Base-by-base conservation (phyloP, 2,113 vertebrate genomes). In the Syngnathus typhle region DNA sequence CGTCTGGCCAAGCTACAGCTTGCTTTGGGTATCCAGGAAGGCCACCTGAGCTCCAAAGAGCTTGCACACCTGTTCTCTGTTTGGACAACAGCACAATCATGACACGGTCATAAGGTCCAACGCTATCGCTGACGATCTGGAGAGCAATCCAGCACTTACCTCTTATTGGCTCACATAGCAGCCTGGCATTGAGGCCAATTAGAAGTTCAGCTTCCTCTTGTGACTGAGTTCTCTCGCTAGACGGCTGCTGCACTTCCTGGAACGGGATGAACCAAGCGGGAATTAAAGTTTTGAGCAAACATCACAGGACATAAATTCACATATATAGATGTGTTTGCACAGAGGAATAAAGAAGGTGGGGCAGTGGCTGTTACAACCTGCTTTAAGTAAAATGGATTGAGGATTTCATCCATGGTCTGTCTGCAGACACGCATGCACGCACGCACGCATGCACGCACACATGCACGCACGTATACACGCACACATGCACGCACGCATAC, bases 91-190 rank as follows among this genome's bases (percentile, higher is more conserved):
- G 70, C 0, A 12, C 70, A 79, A 75, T 84, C 56, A 60, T 62
- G 51, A 59, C 70, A 41, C 54, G 69, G 72, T 77, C 82, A 80
- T 27, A 23, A 70, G 43, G 87, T 72, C 83, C 85, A 85, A 84
- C 74, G 69, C 78, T 88, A 85, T 89, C 86, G 63, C 71, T 41
- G 71, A 47, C 7, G 46, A 87, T 88, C 87, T 77, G 73, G 38
- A 76, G 72, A 61, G 77, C 81, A 80, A 83, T 81, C 60, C 64
- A 46, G 55, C 43, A 65, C 85, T 87, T 89, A 90, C 88, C 86
- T 71, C 69, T 83, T 85, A 87, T 87, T 88, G 82, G 79, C 82
- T 80, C 82, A 80, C 82, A 85, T 83, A 84, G 80, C 71, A 78
- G 80, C 74, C 27, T 32, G 27, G 27, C 77, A 80, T 77, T 82